Base-by-base conservation (phyloP, 2,888 invertebrate genomes). In the Amblyjoppa fuscipennis region DNA sequence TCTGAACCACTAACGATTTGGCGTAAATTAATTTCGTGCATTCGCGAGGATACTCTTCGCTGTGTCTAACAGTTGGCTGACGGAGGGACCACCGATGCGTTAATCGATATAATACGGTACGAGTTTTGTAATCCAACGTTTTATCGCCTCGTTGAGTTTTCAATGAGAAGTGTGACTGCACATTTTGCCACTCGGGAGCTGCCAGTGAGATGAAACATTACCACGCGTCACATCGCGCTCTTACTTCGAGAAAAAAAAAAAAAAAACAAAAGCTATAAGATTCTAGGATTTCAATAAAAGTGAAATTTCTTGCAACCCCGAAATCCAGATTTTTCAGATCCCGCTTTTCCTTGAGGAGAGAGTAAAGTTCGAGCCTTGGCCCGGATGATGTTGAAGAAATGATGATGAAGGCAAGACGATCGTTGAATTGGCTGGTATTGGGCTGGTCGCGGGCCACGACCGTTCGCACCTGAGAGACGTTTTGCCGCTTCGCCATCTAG, bases 11-110 rank as follows among this genome's bases (percentile, higher is more conserved):
- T 71, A 56, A 77, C 71, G 53, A 77, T 71, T 64, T 76, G 2
- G 41, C 56, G 64, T 56, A 81, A 76, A 82, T 77, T 61, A 82
- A 77, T 82, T 71, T 82, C 28, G 64, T 53, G 71, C 69, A 41
- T 61, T 45, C 7, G 20, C 71, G 51, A 6, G 70, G 25, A 70
- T n/a, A 31, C n/a, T 4, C 5, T 5, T 49, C 25, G n/a, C n/a
- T 13, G 16, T 51, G 45, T 49, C 16, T 1, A 3, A 28, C 13
- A 45, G 16, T n/a, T 53, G 31, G 20, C 70, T 1, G 16, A 70
- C 34, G 31, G 2, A 53, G 34, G 13, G 16, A 49, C 45, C 45
- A 49, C 16, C 16, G 45, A 3, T 16, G 45, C 45, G 13, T 49
- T 49, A 16, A 49, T 49, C 45, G 45, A 16, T 49, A 49, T 49